phyloP scores from a whole-genome alignment of 2,888 invertebrate genomes.

The Drosophila prostipennis region DNA sequence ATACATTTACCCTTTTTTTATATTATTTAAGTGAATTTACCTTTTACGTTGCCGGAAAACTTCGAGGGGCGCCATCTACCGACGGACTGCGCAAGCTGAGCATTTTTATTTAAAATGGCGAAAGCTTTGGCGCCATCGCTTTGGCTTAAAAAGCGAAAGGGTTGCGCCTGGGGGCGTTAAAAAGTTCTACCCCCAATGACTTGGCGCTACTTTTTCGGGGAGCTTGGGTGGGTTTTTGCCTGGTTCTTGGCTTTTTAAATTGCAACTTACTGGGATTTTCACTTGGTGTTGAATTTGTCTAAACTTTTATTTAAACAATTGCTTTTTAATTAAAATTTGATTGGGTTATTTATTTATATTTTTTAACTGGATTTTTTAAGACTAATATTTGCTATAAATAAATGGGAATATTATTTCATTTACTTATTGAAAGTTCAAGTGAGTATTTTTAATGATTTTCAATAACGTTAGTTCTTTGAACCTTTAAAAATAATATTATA shows the following conservation, averaged over 20 bases:
- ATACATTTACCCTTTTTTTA: background rate
- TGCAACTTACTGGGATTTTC: background rate
- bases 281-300: background rate
- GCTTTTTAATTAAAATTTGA: background rate
- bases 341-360: background rate
- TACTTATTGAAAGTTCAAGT: too few relatives aligned
- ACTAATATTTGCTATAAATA: too few relatives aligned
- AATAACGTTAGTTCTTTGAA: too few relatives aligned
- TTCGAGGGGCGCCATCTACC: constrained; percentile 55
- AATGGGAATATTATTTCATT: too few relatives aligned
- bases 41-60: background rate
- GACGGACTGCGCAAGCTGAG: constrained; percentile 48
- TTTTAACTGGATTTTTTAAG: too few relatives aligned
- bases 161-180: constrained; percentile 48
- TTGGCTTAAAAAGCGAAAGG: constrained; percentile 75
- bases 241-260: background rate
- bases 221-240: constrained; percentile 16
- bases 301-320: background rate
- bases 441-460: too few relatives aligned
- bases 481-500: too few relatives aligned
- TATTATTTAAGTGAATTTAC: background rate
- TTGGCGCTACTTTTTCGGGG: constrained; percentile 9
- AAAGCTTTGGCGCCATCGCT: constrained; percentile 74
- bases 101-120: constrained; percentile 77
- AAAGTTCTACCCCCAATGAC: constrained; percentile 27